These are phyloP conservation scores for Sceliomorpha sp. DNA, from an alignment of 2,888 invertebrate genomes.

Conservation along the genomic window DNA sequence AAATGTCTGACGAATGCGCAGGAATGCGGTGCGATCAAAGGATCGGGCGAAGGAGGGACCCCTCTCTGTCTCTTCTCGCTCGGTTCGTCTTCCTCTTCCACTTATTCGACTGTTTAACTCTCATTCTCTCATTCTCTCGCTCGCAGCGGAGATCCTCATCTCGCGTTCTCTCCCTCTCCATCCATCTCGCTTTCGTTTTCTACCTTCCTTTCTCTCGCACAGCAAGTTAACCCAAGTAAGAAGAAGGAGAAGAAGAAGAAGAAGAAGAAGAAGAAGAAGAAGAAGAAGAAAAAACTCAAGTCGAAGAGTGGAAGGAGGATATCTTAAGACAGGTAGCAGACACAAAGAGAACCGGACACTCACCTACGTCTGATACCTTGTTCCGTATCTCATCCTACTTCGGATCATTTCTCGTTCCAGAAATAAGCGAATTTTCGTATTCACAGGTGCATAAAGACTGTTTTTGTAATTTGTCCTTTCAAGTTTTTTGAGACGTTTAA, in stretches of 20 bases:
- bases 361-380: slow-evolving; percentile 68
- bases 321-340: slow-evolving; percentile 78
- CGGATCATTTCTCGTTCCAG: slow-evolving; percentile 34
- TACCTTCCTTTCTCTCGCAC: slow-evolving; percentile 38
- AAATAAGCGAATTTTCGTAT: slow-evolving; percentile 10
- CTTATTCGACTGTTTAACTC: slow-evolving; percentile 42
- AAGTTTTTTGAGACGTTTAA: too few species aligned
- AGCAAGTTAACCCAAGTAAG: slow-evolving; percentile 46
- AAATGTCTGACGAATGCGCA: slow-evolving; percentile 79
- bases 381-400: slow-evolving; percentile 52
- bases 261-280: too few species aligned
- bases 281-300: slow-evolving; percentile 40
- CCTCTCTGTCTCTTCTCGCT: slow-evolving; percentile 28
- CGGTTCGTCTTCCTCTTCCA: slow-evolving; percentile 28
- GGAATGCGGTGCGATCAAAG: slow-evolving; percentile 78
- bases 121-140: slow-evolving; percentile 37
- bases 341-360: slow-evolving; percentile 79
- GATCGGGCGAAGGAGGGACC: slow-evolving; percentile 63
- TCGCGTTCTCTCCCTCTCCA: slow-evolving; percentile 48
- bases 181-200: slow-evolving; percentile 60
- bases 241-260: too few species aligned
- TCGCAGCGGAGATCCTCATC: slow-evolving; percentile 4
- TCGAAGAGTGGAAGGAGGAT: slow-evolving; percentile 63
- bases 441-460: slow-evolving; percentile 17
- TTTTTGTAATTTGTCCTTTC: too few species aligned